Percentiles rank a stretch among this genome's conserved stretches.
Conservation (phyloP, 2,888 invertebrate genomes). For the Phrixothrix hirtus region DNA sequence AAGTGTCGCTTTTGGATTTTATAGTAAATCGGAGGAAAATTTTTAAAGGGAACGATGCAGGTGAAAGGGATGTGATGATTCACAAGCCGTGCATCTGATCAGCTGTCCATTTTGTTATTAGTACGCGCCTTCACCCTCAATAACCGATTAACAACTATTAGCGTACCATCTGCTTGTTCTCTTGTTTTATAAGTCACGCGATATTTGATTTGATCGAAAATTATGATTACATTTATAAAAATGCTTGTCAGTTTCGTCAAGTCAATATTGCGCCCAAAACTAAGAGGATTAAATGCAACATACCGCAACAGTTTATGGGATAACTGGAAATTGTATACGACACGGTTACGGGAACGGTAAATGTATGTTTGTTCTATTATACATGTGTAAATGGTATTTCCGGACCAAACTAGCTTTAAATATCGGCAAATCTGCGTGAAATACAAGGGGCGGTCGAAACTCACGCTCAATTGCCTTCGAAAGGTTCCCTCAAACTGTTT, state of each 20-base stretch:
- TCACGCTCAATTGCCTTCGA: constrained; percentile 54
- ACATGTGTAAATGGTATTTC: constrained; percentile 23
- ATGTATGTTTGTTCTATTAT: constrained; percentile 21
- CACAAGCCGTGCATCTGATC: constrained; percentile 26
- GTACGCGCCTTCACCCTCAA: constrained; percentile 19
- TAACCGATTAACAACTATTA: constrained; percentile 32
- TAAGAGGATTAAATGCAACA: too few species aligned
- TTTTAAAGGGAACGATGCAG: constrained; percentile 21
- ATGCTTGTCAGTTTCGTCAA: too few species aligned
- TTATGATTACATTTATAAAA: too few species aligned
- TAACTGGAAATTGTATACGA: too few species aligned
- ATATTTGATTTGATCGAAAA: constrained; percentile 16
- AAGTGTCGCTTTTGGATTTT: not conserved
- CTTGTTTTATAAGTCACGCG: constrained; percentile 39
- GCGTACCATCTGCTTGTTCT: constrained; percentile 35
- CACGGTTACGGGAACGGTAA: too few species aligned
- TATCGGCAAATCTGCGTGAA: constrained; percentile 55
- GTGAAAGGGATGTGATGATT: constrained; percentile 25
- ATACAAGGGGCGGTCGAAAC: constrained; percentile 51
- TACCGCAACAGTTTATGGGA: too few species aligned
- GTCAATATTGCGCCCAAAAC: too few species aligned
- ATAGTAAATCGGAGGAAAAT: not conserved
- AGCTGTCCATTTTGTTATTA: constrained; percentile 22
- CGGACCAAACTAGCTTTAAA: constrained; percentile 40
- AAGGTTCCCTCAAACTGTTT: constrained; percentile 37